These are phyloP conservation scores for Hippocampus guttulatus DNA, from an alignment of 2,113 vertebrate species.

Conservation along the genomic window DNA sequence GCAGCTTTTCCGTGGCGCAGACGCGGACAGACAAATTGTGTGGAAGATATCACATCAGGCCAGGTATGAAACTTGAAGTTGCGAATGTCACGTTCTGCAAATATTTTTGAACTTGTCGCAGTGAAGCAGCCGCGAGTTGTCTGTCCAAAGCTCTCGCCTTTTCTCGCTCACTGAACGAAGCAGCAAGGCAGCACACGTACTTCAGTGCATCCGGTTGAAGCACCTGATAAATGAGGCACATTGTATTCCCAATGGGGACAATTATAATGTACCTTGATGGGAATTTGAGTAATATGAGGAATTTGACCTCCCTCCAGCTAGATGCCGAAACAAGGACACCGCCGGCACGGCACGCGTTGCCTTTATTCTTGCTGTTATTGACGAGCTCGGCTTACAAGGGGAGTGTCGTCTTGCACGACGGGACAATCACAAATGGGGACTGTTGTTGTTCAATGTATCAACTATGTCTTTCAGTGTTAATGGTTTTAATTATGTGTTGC, in stretches of 20 bases:
- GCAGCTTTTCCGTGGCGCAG: no score
- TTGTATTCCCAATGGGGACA: neutral
- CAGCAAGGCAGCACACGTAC: neutral
- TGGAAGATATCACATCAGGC: neutral
- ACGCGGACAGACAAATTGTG: constrained; percentile 1
- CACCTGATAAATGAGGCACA: constrained; percentile 1
- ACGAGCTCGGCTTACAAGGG: neutral
- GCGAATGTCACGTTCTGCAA: no score
- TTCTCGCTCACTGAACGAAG: no score
- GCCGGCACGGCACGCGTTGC: neutral
- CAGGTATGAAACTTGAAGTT: neutral
- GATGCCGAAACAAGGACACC: constrained; percentile 1
- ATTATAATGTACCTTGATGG: neutral
- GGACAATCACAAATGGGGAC: neutral
- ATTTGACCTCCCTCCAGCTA: constrained; percentile 1
- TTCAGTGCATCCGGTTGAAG: neutral
- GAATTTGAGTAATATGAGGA: constrained; percentile 1
- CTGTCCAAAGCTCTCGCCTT: no score
- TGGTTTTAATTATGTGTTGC: no score
- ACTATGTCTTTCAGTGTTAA: no score
- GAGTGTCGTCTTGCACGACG: neutral
- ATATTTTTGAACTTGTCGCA: neutral
- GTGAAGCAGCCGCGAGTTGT: no score
- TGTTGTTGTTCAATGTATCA: no score
- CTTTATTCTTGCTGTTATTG: neutral